Conservation (phyloP, 2,797 vertebrate genomes). For the Hippoglossus hippoglossus region DNA sequence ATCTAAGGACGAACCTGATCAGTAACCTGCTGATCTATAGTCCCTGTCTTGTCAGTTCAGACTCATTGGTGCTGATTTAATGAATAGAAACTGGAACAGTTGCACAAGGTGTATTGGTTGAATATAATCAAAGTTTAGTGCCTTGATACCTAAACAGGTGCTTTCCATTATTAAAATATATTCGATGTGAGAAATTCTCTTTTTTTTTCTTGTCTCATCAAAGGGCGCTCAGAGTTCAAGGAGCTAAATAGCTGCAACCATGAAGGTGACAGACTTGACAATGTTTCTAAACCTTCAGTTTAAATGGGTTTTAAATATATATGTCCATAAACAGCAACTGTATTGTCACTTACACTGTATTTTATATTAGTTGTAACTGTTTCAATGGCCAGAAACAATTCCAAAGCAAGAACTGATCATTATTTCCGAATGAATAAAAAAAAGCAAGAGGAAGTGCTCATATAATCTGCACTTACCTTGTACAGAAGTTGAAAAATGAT, state of each 20-base stretch:
- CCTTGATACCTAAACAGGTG: not conserved
- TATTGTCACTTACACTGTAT: not conserved
- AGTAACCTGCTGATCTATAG: not conserved
- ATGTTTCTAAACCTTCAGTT: not conserved
- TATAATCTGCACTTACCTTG: not conserved
- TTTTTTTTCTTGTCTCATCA: not conserved
- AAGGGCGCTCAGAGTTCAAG: not conserved
- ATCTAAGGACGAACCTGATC: not conserved
- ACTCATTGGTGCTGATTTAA: not conserved
- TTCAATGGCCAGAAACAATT: conserved; percentile 4
- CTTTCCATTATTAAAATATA: conserved; percentile 4
- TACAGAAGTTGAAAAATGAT: not conserved
- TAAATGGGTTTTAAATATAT: conserved; percentile 3
- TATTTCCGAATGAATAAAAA: not conserved
- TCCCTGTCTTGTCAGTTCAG: not conserved
- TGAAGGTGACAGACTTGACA: not conserved
- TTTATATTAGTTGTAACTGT: not conserved
- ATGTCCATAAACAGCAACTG: not conserved
- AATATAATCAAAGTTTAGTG: not conserved
- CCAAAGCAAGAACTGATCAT: not conserved
- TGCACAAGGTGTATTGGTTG: not conserved
- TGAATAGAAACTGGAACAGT: not conserved
- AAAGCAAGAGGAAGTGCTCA: not conserved
- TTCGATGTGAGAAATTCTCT: not conserved
- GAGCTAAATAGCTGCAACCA: not conserved